These are phyloP conservation scores for Psilanteris sp. DNA, from an alignment of 1,140 invertebrate genomes.

Conservation along the genomic window DNA sequence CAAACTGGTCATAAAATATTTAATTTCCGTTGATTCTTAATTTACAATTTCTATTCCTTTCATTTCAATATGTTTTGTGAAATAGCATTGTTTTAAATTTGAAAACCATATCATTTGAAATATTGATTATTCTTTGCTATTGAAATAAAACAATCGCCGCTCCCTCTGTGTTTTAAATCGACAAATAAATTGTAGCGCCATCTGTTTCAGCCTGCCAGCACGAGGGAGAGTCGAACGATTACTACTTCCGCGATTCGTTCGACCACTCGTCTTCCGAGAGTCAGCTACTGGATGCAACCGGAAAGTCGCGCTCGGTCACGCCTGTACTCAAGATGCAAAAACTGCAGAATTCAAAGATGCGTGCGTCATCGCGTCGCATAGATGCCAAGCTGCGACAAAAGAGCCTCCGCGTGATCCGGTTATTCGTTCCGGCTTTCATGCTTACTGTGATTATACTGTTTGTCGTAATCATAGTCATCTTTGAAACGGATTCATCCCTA, in stretches of 20 bases:
- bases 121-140: too few relatives aligned
- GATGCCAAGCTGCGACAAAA: constrained; percentile 65
- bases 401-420: constrained; percentile 83
- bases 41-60: too few relatives aligned
- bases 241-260: constrained; percentile 87
- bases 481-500: constrained; percentile 87
- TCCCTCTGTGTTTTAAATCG: too few relatives aligned
- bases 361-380: constrained; percentile 57
- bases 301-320: constrained; percentile 77
- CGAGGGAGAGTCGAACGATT: constrained; percentile 81
- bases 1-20: too few relatives aligned
- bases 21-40: too few relatives aligned
- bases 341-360: constrained; percentile 78
- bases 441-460: constrained; percentile 84
- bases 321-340: constrained; percentile 82
- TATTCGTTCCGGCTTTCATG: constrained; percentile 87
- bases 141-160: too few relatives aligned
- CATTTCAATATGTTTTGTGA: too few relatives aligned
- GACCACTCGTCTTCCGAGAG: constrained; percentile 89
- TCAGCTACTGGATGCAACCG: constrained; percentile 82
- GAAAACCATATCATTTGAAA: too few relatives aligned
- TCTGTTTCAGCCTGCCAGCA: constrained; percentile 74
- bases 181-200: neutral
- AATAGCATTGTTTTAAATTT: too few relatives aligned
- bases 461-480: constrained; percentile 84